Evolutionary conservation across 2,888 invertebrate genomes (phyloP).

Genomic region (Tromatobia lineatoria): DNA sequence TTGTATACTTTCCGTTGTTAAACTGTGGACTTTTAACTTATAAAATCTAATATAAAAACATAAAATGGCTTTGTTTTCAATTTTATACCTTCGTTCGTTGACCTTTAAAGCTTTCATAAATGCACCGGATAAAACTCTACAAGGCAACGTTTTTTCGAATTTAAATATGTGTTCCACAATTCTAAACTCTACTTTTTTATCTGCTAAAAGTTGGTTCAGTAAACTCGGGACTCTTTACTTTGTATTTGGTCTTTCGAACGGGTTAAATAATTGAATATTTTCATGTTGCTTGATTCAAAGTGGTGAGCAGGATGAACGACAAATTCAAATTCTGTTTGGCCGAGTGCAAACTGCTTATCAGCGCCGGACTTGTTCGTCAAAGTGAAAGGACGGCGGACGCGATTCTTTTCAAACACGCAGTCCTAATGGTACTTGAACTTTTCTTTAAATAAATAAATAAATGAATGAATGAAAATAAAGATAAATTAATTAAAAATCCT

Average conservation of each 20-base stretch:
- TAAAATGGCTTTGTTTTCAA: no score
- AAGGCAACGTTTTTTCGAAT: neutral
- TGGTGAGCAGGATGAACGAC: constrained; percentile 95
- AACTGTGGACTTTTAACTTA: no score
- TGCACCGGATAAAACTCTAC: no score
- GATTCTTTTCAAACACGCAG: constrained; percentile 98
- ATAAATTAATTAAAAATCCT: constrained; percentile 44
- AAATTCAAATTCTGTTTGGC: constrained; percentile 96
- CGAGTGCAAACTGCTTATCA: constrained; percentile 95
- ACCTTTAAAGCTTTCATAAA: no score
- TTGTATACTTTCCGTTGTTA: no score
- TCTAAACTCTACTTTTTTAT: no score
- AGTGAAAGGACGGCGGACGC: constrained; percentile 97
- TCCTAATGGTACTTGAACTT: constrained; percentile 92
- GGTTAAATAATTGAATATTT: neutral
- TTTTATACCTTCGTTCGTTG: no score
- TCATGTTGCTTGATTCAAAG: constrained; percentile 85
- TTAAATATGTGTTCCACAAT: no score
- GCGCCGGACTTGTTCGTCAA: constrained; percentile 90
- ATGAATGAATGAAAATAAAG: constrained; percentile 12
- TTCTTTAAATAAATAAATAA: constrained; percentile 1
- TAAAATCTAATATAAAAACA: no score
- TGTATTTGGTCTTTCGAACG: no score
- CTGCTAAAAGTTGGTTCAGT: no score
- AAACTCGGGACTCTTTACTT: no score